These are phyloP conservation scores for Pseudomyrmex gracilis DNA, from an alignment of 1,140 invertebrate genomes.

Conservation along the genomic window DNA sequence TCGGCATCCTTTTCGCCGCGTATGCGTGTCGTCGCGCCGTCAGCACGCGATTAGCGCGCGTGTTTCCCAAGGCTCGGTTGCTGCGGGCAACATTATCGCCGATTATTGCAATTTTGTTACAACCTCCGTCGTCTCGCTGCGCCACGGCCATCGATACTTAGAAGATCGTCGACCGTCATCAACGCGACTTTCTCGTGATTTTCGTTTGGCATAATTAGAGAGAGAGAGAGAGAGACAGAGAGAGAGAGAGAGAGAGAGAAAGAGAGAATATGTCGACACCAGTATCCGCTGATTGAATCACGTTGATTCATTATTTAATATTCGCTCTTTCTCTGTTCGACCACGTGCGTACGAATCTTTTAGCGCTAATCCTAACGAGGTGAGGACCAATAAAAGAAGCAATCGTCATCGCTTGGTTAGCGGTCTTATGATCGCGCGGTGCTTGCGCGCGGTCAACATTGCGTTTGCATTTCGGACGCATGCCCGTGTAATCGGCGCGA, in stretches of 20 bases:
- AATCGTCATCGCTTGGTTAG: conserved; percentile 39
- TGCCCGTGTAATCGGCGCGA: background rate
- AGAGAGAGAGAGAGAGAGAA: background rate
- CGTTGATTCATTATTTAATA: conserved; percentile 36
- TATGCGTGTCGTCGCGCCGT: conserved; percentile 55
- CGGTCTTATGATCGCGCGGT: conserved; percentile 27
- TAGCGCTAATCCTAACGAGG: background rate
- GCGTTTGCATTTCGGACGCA: background rate
- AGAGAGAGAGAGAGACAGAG: background rate
- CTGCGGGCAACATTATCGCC: conserved; percentile 52
- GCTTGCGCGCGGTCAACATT: background rate
- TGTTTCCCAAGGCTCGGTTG: conserved; percentile 24
- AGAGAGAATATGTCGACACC: background rate
- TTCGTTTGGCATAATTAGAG: background rate
- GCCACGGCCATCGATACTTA: background rate
- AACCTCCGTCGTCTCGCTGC: conserved; percentile 36
- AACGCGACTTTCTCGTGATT: conserved; percentile 45
- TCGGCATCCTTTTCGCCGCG: conserved; percentile 19
- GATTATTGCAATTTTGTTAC: conserved; percentile 52
- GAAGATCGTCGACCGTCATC: conserved; percentile 19
- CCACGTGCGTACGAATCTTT: conserved; percentile 5
- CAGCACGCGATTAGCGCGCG: conserved; percentile 19
- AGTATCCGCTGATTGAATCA: conserved; percentile 36
- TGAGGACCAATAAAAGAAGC: conserved; percentile 13
- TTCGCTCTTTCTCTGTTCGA: background rate